Base-by-base conservation (phyloP, 2,113 vertebrate genomes). In the Asarcornis scutulata region DNA sequence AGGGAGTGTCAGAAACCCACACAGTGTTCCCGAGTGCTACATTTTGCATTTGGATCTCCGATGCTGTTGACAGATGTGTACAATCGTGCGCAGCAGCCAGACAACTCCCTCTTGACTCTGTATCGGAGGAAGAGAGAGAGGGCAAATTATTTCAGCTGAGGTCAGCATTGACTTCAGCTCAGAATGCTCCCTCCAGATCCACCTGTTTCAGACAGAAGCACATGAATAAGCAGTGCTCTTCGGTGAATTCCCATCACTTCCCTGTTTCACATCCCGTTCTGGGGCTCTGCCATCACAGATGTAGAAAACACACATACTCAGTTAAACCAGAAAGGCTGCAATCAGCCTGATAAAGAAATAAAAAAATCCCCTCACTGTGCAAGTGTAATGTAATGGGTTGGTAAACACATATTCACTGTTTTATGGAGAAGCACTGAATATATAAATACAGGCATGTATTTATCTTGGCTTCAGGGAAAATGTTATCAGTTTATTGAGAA, bases 11-110 rank as follows among this genome's bases (percentile, higher is more conserved):
- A 6, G 91, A 96, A 97, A 94, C 79, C 55, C 86, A 93, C 71
- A 78, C 6, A 1, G 48, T 1, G 0, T 85, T 96, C 87, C 77
- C 11, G 0, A 83, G 55, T 31, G 89, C 58, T 94, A 42, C 71
- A 80, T 95, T 95, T 91, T 91, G 92, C 89, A 91, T 94, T 94
- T 8, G 1, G 77, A 91, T 89, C 88, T 94, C 63, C 3, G 21
- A 34, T 91, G 96, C 86, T 94, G 80, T 91, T 95, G 96, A 96
- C 95, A 96, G 95, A 97, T 96, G 93, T 83, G 85, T 94, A 96
- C 92, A 92, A 85, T 96, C 94, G 84, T 78, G 88, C 7, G 2
- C 83, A 88, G 88, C 91, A 96, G 95, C 89, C 84, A 93, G 90
- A 94, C 74, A 96, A 68, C 60, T 96, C 95, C 85, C 96, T 79